phyloP scores from a whole-genome alignment of 2,113 vertebrate genomes.

The Clarias magur region DNA sequence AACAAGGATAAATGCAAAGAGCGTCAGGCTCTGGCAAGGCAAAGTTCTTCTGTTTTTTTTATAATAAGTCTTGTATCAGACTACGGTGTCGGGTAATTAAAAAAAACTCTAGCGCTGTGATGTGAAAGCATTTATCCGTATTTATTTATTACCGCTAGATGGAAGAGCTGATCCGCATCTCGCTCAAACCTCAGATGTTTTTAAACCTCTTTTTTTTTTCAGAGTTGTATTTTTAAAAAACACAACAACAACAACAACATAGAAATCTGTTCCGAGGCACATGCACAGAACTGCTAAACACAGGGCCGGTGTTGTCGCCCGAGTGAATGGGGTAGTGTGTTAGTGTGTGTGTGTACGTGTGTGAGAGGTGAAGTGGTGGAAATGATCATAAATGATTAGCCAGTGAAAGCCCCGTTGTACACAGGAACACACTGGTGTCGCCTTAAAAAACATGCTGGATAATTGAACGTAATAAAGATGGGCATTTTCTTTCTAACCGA shows the following conservation, averaged over 20 bases:
- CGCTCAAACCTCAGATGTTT: not conserved
- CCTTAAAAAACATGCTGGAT: not conserved
- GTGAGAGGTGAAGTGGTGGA: not conserved
- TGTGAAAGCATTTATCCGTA: not conserved
- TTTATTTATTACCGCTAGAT: conserved; percentile 23
- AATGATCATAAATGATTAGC: not conserved
- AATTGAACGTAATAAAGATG: not conserved
- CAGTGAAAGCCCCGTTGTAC: not conserved
- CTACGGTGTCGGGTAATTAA: not conserved
- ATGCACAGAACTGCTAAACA: not conserved
- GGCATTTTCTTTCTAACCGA: too few relatives aligned
- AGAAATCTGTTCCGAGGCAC: not conserved
- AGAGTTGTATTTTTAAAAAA: not conserved
- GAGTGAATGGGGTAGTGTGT: not conserved
- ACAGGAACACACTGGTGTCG: not conserved
- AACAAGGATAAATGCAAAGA: not conserved
- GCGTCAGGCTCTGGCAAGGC: not conserved
- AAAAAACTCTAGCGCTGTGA: not conserved
- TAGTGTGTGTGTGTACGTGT: too few relatives aligned
- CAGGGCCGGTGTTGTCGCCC: not conserved
- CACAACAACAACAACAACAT: too few relatives aligned
- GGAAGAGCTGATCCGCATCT: not conserved
- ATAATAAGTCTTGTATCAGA: not conserved
- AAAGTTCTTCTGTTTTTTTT: too few relatives aligned
- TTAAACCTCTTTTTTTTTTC: not conserved